Evolutionary conservation across 2,113 vertebrate genomes (phyloP).

Genomic region (Columba janthina): DNA sequence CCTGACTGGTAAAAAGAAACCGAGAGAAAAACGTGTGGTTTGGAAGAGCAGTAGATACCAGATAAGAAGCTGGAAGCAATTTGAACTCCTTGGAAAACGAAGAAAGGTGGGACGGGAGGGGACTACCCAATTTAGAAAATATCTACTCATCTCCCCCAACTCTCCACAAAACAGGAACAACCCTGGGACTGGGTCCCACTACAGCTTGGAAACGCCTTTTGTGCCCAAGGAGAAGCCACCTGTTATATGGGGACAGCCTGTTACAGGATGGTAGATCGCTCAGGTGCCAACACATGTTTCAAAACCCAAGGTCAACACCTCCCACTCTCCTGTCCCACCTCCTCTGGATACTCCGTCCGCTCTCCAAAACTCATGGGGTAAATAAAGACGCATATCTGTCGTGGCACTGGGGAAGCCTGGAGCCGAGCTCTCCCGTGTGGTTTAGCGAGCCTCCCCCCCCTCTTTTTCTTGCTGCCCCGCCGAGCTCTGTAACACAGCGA

Average conservation of each 20-base stretch:
- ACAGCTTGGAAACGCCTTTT: neutral
- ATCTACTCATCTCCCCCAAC: fast-evolving
- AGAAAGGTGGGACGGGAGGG: neutral
- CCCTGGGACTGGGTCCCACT: neutral
- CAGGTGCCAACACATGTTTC: neutral
- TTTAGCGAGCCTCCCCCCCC: neutral
- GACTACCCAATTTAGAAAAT: neutral
- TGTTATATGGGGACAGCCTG: neutral
- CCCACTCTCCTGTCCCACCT: neutral
- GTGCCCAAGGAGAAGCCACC: neutral
- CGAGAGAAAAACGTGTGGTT: fast-evolving
- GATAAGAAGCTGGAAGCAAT: neutral
- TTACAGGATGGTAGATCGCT: neutral
- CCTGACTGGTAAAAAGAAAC: neutral
- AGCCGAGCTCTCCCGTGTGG: neutral
- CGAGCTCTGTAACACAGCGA: neutral
- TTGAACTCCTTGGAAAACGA: neutral
- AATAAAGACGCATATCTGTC: neutral
- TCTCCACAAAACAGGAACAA: neutral
- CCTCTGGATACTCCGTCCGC: neutral
- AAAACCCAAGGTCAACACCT: neutral
- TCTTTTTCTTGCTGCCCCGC: neutral
- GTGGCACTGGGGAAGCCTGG: neutral
- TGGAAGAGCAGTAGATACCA: neutral
- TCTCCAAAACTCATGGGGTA: neutral